Conservation (phyloP, 2,797 vertebrate species). For the Halcyon chelicuti region DNA sequence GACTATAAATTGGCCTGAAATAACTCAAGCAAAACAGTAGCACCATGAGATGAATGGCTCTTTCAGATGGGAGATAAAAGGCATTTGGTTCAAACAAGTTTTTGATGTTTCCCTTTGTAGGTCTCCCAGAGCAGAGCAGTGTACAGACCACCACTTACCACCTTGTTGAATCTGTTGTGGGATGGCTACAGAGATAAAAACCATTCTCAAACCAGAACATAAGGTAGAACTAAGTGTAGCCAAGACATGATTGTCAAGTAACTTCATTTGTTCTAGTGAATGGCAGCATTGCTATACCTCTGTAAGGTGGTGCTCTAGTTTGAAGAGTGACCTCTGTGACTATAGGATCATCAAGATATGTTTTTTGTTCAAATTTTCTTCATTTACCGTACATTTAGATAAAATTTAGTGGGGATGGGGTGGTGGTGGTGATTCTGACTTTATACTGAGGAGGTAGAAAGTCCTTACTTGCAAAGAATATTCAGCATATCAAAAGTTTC, state of each 20-base stretch:
- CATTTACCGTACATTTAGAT: not conserved
- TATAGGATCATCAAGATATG: not conserved
- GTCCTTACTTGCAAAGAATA: not conserved
- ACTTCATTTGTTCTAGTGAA: not conserved
- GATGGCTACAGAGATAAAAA: not conserved
- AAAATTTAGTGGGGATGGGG: not conserved
- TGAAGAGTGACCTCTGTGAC: not conserved
- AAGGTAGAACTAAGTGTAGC: not conserved
- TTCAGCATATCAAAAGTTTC: not conserved
- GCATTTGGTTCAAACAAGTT: not conserved
- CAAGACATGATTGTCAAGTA: not conserved
- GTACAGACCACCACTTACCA: not conserved
- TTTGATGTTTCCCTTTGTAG: slow-evolving; percentile 7
- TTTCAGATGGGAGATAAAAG: not conserved
- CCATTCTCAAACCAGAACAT: not conserved
- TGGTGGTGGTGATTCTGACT: not conserved
- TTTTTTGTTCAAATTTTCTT: not conserved
- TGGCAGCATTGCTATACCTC: not conserved
- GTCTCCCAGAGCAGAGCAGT: not conserved
- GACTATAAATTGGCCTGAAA: not conserved
- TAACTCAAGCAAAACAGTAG: not conserved
- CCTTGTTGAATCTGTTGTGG: not conserved
- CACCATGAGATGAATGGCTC: not conserved
- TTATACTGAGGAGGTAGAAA: not conserved
- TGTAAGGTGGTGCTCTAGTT: not conserved